Base-by-base conservation (phyloP, 2,113 vertebrate genomes). In the Bufo bufo region DNA sequence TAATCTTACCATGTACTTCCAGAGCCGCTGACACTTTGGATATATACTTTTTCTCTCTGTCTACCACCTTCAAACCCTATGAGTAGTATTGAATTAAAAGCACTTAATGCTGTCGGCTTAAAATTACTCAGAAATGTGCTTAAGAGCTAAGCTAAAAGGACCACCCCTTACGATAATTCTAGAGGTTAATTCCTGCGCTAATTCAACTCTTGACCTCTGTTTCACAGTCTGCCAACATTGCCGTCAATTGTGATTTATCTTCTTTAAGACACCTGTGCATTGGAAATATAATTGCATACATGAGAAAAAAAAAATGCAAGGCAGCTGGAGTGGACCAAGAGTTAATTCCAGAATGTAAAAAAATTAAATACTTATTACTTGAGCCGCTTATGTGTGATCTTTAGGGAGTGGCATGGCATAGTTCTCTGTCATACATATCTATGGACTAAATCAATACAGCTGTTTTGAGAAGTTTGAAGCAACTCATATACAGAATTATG, bases 221-320 rank as follows among this genome's bases (percentile, higher is more conserved):
- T 89, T 89, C 81, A 77, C 81, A 65, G 58, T 50, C 74, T 69
- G 71, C 59, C 87, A 78, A 63, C 79, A 58, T 45, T 75, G 82
- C 86, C 65, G 86, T 84, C 82, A 89, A 78, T 66, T 56, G 87
- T 89, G 82, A 89, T 89, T 84, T 89, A 89, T 89, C 50, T 88
- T 33, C 43, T 84, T 56, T 13, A 56, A 84, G 74, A 84, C 81
- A 89, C 87, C 87, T 84, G 87, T 78, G 87, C 20, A 43, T n/a
- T 56, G 45, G 54, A 59, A 82, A 88, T 59, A 9, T 75, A 9
- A 75, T 61, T 82, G 56, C 13, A 23, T 50, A 77, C 20, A 65
- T 11, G 63, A 52, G 49, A 80, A 58, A 43, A 63, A 43, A 63
- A 77, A 17, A 65, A 33, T 13, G 33, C 45, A n/a, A 66, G 16